phyloP scores from a whole-genome alignment of 2,113 vertebrate species.

The Helogale parvula region DNA sequence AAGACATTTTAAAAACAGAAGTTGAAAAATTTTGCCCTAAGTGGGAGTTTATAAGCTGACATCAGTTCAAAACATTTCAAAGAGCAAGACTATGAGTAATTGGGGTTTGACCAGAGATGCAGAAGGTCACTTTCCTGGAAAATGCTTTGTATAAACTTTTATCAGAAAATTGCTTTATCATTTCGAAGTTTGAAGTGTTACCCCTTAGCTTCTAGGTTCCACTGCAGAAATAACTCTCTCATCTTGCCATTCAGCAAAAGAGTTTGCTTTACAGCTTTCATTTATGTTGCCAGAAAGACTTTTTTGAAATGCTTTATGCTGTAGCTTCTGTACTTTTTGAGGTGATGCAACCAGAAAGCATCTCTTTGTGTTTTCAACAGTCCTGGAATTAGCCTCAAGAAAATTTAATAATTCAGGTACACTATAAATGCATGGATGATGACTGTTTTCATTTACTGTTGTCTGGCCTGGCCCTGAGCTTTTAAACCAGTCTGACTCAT shows the following conservation, averaged over 20 bases:
- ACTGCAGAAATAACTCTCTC: constrained; percentile 40
- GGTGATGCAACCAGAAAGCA: not conserved
- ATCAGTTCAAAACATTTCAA: constrained; percentile 33
- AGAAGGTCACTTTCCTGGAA: constrained; percentile 42
- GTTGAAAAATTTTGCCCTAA: not conserved
- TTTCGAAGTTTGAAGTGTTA: constrained; percentile 36
- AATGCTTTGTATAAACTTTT: constrained; percentile 24
- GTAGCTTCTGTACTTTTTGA: not conserved
- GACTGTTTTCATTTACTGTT: not conserved
- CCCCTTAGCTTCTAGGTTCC: not conserved
- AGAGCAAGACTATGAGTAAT: not conserved
- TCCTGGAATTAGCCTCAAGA: constrained; percentile 14
- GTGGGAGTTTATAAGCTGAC: constrained; percentile 11
- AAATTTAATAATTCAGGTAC: constrained; percentile 52
- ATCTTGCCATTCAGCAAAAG: not conserved
- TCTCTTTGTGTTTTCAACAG: constrained; percentile 8
- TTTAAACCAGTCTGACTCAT: constrained; percentile 6
- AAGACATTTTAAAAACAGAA: not conserved
- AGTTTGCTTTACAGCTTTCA: constrained; percentile 29
- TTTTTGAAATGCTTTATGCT: not conserved
- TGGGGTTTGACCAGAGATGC: constrained; percentile 15
- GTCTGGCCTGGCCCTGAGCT: constrained; percentile 51
- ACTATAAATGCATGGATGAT: constrained; percentile 32
- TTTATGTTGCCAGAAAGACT: constrained; percentile 9
- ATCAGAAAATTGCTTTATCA: constrained; percentile 51